Evolutionary conservation across 2,888 invertebrate genomes (phyloP).

Genomic region (Drosophila hamatofila): DNA sequence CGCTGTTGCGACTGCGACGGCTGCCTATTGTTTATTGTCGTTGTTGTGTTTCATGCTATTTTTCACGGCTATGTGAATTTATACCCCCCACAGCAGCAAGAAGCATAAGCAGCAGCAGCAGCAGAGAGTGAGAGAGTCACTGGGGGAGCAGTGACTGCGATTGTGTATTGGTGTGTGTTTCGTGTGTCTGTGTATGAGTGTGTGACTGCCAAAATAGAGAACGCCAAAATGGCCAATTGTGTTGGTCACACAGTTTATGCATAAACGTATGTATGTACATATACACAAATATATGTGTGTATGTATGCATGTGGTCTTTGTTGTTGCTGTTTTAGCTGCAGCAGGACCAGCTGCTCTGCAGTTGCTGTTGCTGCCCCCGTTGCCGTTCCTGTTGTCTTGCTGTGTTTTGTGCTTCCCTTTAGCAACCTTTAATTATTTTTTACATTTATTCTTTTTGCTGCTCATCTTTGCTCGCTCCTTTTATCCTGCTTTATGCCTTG

Average conservation of each 20-base stretch:
- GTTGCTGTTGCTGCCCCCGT: constrained; percentile 37
- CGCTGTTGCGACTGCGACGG: constrained; percentile 44
- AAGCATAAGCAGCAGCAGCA: constrained; percentile 22
- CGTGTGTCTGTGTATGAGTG: constrained; percentile 21
- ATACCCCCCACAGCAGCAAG: constrained; percentile 75
- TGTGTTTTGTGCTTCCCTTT: constrained; percentile 42
- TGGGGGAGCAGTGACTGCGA: constrained; percentile 61
- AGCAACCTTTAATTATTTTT: constrained; percentile 79
- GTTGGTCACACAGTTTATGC: constrained; percentile 64
- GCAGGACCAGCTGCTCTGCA: constrained; percentile 52
- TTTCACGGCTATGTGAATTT: constrained; percentile 68
- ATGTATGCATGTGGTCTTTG: constrained; percentile 39
- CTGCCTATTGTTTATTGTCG: constrained; percentile 73
- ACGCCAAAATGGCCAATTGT: constrained; percentile 68
- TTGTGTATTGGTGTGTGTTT: constrained; percentile 15
- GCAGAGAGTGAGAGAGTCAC: constrained; percentile 51
- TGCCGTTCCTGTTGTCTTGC: constrained; percentile 28
- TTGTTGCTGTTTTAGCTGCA: constrained; percentile 56
- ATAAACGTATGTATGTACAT: constrained; percentile 26
- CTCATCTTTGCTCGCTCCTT: constrained; percentile 75
- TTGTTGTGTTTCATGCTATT: constrained; percentile 70
- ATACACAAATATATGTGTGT: constrained; percentile 11
- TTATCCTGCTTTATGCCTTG: constrained; percentile 68
- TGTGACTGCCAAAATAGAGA: constrained; percentile 66
- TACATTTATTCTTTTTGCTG: constrained; percentile 70